phyloP scores from a whole-genome alignment of 1,140 invertebrate species.

The Drosophila quadrilineata region DNA sequence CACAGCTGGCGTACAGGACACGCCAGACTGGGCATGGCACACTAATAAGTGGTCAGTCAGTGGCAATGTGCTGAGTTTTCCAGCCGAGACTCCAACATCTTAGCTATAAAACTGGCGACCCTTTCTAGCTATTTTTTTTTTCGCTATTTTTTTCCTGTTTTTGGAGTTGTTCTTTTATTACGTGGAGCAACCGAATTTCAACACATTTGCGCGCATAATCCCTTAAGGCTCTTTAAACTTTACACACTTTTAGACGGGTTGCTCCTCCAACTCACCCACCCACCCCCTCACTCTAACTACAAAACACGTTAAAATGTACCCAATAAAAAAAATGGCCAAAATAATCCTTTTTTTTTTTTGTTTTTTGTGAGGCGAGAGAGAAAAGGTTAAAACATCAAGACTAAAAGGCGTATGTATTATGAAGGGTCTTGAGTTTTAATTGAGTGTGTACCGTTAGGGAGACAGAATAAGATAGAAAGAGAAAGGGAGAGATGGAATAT shows the following conservation, averaged over 20 bases:
- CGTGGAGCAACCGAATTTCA: conserved; percentile 58
- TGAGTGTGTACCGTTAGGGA: conserved; percentile 60
- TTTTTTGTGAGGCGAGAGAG: conserved; percentile 6
- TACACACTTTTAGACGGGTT: conserved; percentile 69
- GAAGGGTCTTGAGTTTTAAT: conserved; percentile 80
- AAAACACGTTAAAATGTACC: conserved; percentile 43
- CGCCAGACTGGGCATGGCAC: conserved; percentile 25
- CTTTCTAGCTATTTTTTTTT: no score
- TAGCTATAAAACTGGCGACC: conserved; percentile 79
- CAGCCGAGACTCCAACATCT: conserved; percentile 45
- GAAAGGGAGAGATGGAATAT: conserved; percentile 1
- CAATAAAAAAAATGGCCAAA: conserved; percentile 45
- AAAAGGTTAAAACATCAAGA: conserved; percentile 73
- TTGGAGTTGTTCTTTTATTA: conserved; percentile 35
- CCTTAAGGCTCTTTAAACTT: conserved; percentile 81
- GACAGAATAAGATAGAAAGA: conserved; percentile 7
- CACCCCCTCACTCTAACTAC: background rate
- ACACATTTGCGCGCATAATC: conserved; percentile 78
- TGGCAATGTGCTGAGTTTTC: conserved; percentile 38
- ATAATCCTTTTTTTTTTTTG: conserved; percentile 60
- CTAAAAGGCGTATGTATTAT: conserved; percentile 74
- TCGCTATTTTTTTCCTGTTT: conserved; percentile 39
- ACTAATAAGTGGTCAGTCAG: conserved; percentile 69
- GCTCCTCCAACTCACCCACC: conserved; percentile 16
- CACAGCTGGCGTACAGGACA: conserved; percentile 50